Base-by-base conservation (phyloP, 1,140 invertebrate species). In the Drosophila yakuba region DNA sequence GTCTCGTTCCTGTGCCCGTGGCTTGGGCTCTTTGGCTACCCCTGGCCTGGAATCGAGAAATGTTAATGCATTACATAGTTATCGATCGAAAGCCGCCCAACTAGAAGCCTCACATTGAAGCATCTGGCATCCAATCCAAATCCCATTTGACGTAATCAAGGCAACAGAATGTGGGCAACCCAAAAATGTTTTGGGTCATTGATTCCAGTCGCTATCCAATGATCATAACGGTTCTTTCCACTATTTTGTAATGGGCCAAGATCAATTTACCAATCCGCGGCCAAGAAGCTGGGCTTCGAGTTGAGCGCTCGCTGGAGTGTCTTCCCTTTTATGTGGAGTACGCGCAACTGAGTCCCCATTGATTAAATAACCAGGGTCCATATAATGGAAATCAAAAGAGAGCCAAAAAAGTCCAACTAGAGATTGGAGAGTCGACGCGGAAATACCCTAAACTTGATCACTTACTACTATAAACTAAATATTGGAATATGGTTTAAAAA, bases 101-200 rank as follows among this genome's bases (percentile, higher is more conserved):
- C 64, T 83, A 41, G 52, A 52, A 71, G 64, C 43, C 67, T 57
- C 50, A 69, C 57, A 69, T 44, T 12, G 41, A 32, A 78, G 60
- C 36, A 54, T 56, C 41, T 44, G 36, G 67, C 35, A 57, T 71
- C 63, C 35, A 32, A 57, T 71, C 63, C 35, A 32, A 32, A 57
- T 71, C 63, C 79, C 75, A 82, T 86, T 86, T 88, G 83, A 86
- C 83, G 83, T 86, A 86, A 86, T 86, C 82, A 86, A 68, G 52
- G 69, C 78, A 88, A 59, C 78, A 82, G 78, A 84, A 85, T 88
- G 83, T 75, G 55, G 74, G 61, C 74, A 76, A 77, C 61, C 74
- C 62, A 75, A 82, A 88, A 75, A 45, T 82, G 82, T 63, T 83
- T 66, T 86, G 83, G 83, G 83, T 86, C 82, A 86, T 86, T 86